These are phyloP conservation scores for Neopipo cinnamomea DNA, from an alignment of 2,113 vertebrate genomes.

Conservation along the genomic window DNA sequence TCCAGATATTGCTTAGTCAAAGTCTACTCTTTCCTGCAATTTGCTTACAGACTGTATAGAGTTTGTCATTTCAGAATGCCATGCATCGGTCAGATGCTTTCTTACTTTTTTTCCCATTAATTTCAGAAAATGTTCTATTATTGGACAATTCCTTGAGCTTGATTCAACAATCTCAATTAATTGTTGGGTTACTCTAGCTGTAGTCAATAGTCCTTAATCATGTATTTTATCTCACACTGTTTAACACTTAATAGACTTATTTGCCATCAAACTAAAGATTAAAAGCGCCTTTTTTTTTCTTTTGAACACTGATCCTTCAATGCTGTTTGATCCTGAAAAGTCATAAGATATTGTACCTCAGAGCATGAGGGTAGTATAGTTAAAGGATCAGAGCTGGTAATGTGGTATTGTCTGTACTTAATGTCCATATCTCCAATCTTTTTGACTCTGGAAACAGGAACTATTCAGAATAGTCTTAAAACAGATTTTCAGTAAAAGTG, in stretches of 20 bases:
- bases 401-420: background rate
- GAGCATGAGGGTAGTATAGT: background rate
- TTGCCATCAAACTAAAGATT: background rate
- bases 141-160: background rate
- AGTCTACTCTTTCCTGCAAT: background rate
- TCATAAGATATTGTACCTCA: background rate
- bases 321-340: conserved; percentile 10
- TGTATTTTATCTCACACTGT: conserved; percentile 30
- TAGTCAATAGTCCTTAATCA: conserved; percentile 26
- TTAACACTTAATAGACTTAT: conserved; percentile 40
- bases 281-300: background rate
- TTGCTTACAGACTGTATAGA: background rate
- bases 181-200: conserved; percentile 1
- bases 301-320: background rate
- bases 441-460: conserved; percentile 17
- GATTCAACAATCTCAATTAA: conserved; percentile 26
- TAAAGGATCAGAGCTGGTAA: background rate
- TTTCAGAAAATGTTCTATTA: conserved; percentile 15
- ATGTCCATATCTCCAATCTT: background rate
- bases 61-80: background rate
- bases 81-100: background rate
- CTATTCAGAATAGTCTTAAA: background rate
- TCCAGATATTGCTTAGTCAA: background rate
- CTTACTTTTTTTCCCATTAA: background rate
- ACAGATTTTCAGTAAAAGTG: background rate